Conservation (phyloP, 2,113 vertebrate genomes). For the Crypturellus undulatus region DNA sequence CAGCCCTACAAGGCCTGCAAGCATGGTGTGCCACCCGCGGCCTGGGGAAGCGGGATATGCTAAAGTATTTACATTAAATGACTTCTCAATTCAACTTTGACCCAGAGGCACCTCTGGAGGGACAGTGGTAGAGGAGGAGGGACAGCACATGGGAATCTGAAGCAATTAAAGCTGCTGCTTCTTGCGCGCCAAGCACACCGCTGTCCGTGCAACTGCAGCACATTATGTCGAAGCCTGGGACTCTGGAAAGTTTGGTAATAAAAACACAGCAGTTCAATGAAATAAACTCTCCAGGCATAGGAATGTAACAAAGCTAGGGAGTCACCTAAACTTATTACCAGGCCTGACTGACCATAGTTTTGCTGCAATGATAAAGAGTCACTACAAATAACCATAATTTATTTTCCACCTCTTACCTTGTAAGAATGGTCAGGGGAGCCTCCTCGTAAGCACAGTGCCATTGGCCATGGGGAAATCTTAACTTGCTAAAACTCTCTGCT, state of each 20-base stretch:
- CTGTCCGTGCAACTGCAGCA: not conserved
- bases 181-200: not conserved
- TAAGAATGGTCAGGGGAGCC: not conserved
- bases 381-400: conserved; percentile 1
- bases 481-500: not conserved
- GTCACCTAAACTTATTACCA: conserved; percentile 10
- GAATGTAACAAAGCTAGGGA: conserved; percentile 35
- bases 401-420: not conserved
- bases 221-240: not conserved
- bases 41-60: not conserved
- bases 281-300: conserved; percentile 44
- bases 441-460: not conserved
- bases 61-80: conserved; percentile 29
- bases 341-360: not conserved
- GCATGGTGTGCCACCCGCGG: conserved; percentile 6
- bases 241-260: conserved; percentile 30
- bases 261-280: conserved; percentile 55
- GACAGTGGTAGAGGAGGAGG: not conserved
- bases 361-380: not conserved
- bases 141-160: not conserved
- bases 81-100: conserved; percentile 57
- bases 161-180: not conserved
- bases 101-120: conserved; percentile 17
- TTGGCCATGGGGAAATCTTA: not conserved
- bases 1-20: not conserved